Conservation (phyloP, 1,140 invertebrate genomes). For the Heterodera schachtii region DNA sequence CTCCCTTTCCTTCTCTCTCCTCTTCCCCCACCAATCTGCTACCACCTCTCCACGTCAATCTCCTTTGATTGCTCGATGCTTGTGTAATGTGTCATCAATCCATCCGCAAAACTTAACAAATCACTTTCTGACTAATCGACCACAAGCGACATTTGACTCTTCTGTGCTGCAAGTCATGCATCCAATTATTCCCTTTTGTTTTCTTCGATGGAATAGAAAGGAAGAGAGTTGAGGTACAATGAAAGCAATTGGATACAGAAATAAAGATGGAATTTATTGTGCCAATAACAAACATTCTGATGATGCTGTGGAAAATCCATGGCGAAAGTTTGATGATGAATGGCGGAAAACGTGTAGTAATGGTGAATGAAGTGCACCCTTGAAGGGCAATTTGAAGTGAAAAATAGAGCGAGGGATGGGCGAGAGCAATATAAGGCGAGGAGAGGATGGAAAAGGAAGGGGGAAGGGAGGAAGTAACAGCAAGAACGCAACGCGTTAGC, state of each 20-base stretch:
- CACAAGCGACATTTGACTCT: not conserved
- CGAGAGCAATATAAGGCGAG: too few species aligned
- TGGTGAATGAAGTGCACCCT: not conserved
- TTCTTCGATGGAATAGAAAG: not conserved
- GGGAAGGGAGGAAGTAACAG: not conserved
- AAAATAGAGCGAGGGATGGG: not conserved
- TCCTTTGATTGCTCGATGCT: too few species aligned
- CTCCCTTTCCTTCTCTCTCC: not conserved
- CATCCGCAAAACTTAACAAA: not conserved
- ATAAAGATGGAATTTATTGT: not conserved
- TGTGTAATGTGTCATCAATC: not conserved
- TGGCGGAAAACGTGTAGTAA: conserved; percentile 10
- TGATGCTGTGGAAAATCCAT: not conserved
- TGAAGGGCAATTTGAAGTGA: not conserved
- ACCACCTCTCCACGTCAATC: not conserved
- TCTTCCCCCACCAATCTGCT: too few species aligned
- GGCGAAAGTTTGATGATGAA: not conserved
- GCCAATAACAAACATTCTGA: conserved; percentile 3
- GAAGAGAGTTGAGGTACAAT: not conserved
- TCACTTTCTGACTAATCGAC: not conserved
- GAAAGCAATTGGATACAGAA: not conserved
- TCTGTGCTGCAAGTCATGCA: not conserved
- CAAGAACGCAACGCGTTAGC: too few species aligned
- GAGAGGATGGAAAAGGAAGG: not conserved
- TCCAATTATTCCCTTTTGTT: not conserved